Base-by-base conservation (phyloP, 2,888 invertebrate genomes). In the Geotrupes spiniger region DNA sequence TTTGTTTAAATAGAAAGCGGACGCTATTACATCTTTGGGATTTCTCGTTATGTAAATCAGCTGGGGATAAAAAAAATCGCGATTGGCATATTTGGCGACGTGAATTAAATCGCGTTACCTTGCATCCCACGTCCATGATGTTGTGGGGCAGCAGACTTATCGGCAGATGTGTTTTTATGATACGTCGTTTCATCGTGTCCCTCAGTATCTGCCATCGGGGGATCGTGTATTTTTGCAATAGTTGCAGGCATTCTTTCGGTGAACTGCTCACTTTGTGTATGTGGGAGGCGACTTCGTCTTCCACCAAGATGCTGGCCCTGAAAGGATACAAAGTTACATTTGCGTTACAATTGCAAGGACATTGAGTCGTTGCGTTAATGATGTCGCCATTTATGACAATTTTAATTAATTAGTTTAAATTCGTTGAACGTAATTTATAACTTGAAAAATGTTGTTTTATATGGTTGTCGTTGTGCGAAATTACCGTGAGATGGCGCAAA, bases 1-100 rank as follows among this genome's bases (percentile, higher is more conserved):
- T 40, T 21, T 76, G 67, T 88, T 88, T 36, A 91, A 78, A 66
- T 90, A 84, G 63, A 85, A 93, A 69, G 82, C 91, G 0, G 92
- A 92, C 0, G 92, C 87, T 0, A 82, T 84, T 0, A 90, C 87
- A 69, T 93, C 92, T 67, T 89, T 86, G 0, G 92, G 90, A 71
- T 92, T 89, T 46, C 93, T 77, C 0, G 89, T 87, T 0, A 92
- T 84, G 63, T 92, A 93, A 36, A 93, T 80, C 14, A 91, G 74
- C 80, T 86, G n/a, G n/a, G n/a, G n/a, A n/a, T n/a, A n/a, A n/a
- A 70, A 16, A 74, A 38, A 17, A 3, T 6, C 21, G 6, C 21
- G 21, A 38, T 16, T 16, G 21, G 21, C 6, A 21, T 21, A 21
- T 21, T n/a, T n/a, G n/a, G n/a, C n/a, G n/a, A 11, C 3, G 9